Conservation (phyloP, 2,888 invertebrate genomes). For the Brenthis hecate region DNA sequence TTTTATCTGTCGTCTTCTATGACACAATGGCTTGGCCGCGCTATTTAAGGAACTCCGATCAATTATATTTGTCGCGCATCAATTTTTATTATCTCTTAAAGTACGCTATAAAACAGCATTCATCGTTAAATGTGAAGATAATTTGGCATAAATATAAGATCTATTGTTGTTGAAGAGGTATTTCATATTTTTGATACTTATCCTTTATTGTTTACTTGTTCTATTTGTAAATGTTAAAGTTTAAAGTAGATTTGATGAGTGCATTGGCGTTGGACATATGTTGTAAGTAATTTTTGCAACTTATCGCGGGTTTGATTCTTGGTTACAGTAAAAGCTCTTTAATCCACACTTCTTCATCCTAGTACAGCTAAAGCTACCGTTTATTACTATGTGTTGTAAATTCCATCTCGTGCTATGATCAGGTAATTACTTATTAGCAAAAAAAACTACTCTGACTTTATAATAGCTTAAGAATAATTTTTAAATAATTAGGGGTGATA, state of each 20-base stretch:
- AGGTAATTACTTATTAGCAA: too few relatives aligned
- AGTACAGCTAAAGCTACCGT: too few relatives aligned
- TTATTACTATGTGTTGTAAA: too few relatives aligned
- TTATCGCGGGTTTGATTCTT: too few relatives aligned
- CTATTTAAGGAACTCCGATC: slow-evolving; percentile 73
- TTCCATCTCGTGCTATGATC: too few relatives aligned
- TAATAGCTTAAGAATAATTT: too few relatives aligned
- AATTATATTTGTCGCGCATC: slow-evolving; percentile 60
- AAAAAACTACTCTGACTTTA: too few relatives aligned
- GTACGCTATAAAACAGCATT: slow-evolving; percentile 24
- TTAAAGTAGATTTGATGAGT: neutral
- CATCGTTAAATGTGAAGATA: slow-evolving; percentile 20
- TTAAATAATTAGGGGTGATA: too few relatives aligned
- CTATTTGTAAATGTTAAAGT: neutral
- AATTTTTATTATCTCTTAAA: slow-evolving; percentile 26
- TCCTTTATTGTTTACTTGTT: neutral
- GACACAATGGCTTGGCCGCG: slow-evolving; percentile 72
- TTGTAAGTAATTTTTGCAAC: too few relatives aligned
- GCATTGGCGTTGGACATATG: too few relatives aligned
- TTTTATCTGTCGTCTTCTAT: slow-evolving; percentile 66
- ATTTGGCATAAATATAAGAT: slow-evolving; percentile 17
- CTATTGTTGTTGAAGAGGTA: neutral
- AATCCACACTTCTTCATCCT: too few relatives aligned
- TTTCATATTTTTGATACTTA: neutral
- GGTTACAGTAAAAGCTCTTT: too few relatives aligned